phyloP scores from a whole-genome alignment of 2,113 vertebrate genomes.

The Tursiops truncatus region DNA sequence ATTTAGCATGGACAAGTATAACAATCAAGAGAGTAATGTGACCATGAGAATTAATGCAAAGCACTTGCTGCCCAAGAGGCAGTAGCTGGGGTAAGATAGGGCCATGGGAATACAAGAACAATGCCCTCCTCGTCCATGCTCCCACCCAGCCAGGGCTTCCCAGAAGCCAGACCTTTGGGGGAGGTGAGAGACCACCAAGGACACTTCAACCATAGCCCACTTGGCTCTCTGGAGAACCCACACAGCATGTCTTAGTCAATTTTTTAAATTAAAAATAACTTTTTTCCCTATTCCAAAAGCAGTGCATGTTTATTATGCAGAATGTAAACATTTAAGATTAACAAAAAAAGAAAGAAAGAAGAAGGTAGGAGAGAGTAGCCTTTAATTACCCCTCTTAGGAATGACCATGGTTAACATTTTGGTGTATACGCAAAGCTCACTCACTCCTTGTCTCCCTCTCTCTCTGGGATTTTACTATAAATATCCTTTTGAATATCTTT shows the following conservation, averaged over 20 bases:
- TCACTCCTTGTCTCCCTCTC: not conserved
- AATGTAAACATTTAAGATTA: not conserved
- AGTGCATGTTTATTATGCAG: not conserved
- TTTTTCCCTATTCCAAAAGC: not conserved
- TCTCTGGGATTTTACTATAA: not conserved
- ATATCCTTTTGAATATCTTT: not conserved
- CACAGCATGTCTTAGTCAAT: not conserved
- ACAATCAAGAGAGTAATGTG: not conserved
- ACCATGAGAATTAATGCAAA: not conserved
- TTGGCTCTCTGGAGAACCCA: not conserved
- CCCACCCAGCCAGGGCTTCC: not conserved
- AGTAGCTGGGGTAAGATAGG: not conserved
- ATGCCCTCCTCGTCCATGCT: not conserved
- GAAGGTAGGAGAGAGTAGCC: not conserved
- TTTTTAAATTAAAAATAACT: not conserved
- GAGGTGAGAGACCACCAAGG: not conserved
- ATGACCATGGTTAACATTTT: not conserved
- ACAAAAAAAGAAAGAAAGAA: not conserved
- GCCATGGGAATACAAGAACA: not conserved
- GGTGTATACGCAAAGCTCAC: not conserved
- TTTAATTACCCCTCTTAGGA: not conserved
- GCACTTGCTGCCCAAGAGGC: not conserved
- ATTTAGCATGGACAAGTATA: not conserved
- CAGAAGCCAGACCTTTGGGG: not conserved
- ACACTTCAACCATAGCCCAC: not conserved